Evolutionary conservation across 1,140 invertebrate species (phyloP), one percentile per base, ranked within the genome.

Genomic region (Leptopilina clavipes): DNA sequence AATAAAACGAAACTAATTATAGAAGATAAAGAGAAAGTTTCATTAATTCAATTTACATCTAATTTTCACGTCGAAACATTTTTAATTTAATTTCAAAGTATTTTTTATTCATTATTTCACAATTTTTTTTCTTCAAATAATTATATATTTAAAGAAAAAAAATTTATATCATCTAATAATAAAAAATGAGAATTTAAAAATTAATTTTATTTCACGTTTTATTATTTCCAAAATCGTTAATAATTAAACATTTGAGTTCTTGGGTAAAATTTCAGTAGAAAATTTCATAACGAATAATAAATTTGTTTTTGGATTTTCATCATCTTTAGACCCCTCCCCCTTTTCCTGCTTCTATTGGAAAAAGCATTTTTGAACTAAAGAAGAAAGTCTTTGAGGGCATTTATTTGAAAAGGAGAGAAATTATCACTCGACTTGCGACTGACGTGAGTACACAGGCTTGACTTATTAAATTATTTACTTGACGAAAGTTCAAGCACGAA

Each of bases 401-500:
- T 65, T 65, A 65, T 65, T 65, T 65, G 59, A 65, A 65, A 31
- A 65, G 59, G 59, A 65, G 59, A n/a, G 59, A n/a, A 65, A 65
- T 65, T 65, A 65, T 65, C 59, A 65, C 59, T 31, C 59, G 59
- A 25, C 25, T 65, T 31, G 25, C 59, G 59, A 65, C 59, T 31
- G 25, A 31, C 59, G 25, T 65, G 25, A 31, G 22, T 65, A 25
- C 59, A 65, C 59, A 65, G 59, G 11, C 59, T 65, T 65, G 59
- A 65, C 59, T 65, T 65, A 65, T 65, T 65, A 65, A 65, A 65
- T 65, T 81, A 81, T 81, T 79, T 81, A 81, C 78, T 81, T 76
- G 80, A 74, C 77, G 77, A 79, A 78, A 81, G 80, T 81, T 77
- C 76, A 76, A 74, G 79, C 80, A 79, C 76, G 77, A 79, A 79